These are phyloP conservation scores for Paratilapia polleni DNA, from an alignment of 2,113 vertebrate species.

Conservation along the genomic window DNA sequence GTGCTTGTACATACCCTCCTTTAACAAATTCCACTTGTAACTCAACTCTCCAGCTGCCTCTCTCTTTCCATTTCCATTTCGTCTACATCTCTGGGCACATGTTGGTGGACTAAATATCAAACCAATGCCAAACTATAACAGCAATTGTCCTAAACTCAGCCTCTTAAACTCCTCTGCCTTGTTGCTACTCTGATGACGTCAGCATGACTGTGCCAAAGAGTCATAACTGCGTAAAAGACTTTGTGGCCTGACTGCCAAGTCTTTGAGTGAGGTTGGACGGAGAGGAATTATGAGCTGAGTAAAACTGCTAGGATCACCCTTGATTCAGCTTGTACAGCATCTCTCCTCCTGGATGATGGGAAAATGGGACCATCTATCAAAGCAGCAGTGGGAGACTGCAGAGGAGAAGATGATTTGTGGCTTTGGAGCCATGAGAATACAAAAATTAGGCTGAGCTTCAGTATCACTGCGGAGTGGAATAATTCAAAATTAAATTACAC, in stretches of 20 bases:
- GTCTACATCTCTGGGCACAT: background rate
- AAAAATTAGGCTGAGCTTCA: background rate
- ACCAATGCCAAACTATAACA: background rate
- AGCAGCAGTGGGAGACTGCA: background rate
- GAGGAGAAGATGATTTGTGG: conserved; percentile 45
- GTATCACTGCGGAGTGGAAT: background rate
- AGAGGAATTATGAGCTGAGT: conserved; percentile 51
- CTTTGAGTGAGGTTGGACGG: conserved; percentile 8
- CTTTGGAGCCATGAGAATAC: background rate
- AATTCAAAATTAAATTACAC: background rate
- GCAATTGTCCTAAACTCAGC: background rate
- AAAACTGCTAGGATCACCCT: conserved; percentile 65
- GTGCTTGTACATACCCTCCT: background rate
- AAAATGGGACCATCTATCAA: conserved; percentile 62
- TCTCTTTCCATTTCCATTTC: background rate
- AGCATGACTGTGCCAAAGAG: conserved; percentile 51
- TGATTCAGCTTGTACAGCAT: conserved; percentile 58
- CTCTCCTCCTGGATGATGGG: conserved; percentile 30
- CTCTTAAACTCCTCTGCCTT: background rate
- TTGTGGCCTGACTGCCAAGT: conserved; percentile 38
- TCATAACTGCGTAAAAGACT: conserved; percentile 46
- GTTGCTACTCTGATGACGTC: conserved; percentile 36
- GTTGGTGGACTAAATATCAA: background rate
- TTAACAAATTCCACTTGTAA: conserved; percentile 25
- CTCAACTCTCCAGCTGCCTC: background rate